Base-by-base conservation (phyloP, 2,113 vertebrate genomes). In the Phyllopteryx taeniolatus region DNA sequence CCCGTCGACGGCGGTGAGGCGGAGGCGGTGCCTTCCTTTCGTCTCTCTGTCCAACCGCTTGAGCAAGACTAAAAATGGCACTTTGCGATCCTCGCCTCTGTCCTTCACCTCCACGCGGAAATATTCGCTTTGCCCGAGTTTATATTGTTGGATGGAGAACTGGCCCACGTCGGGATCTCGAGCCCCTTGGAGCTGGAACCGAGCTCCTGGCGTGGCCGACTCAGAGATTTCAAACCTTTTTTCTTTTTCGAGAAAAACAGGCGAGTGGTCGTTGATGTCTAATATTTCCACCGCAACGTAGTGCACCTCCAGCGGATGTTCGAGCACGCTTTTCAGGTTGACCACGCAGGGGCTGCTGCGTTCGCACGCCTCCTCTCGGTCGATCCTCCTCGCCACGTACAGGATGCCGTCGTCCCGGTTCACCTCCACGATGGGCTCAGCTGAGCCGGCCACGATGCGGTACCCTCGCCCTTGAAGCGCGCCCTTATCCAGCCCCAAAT, bases 231-330 rank as follows among this genome's bases (percentile, higher is more conserved):
- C 82, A 27, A 92, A 20, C 6, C 0, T 31, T 72, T 79, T 90
- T 4, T 87, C 78, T 56, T 64, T 70, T 1, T 86, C 86, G 0
- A 83, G 67, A 31, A 95, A 95, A 33, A 27, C 5, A 0, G 92
- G 94, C 0, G 89, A 71, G 27, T 94, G 92, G 62, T 96, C 94
- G 31, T 96, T 95, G 46, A 95, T 79, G 62, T 96, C 94, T n/a
- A 82, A 74, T 35, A 96, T 75, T 20, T 94, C 92, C 42, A 95
- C 87, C 7, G 73, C 82, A 8, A 95, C 90, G 1, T 95, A 93
- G 61, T 94, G 94, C 0, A 96, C 87, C 71, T 94, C 93, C 31
- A 95, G 81, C 7, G 94, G 94, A 19, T 91, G 86, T 35, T 92
- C 88, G 6, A 94, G 19, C 0, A 94, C 81, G 0, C 87, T 86